phyloP scores from a whole-genome alignment of 64 coral and sea anemone genomes.

The Astreopora myriophthalma region DNA sequence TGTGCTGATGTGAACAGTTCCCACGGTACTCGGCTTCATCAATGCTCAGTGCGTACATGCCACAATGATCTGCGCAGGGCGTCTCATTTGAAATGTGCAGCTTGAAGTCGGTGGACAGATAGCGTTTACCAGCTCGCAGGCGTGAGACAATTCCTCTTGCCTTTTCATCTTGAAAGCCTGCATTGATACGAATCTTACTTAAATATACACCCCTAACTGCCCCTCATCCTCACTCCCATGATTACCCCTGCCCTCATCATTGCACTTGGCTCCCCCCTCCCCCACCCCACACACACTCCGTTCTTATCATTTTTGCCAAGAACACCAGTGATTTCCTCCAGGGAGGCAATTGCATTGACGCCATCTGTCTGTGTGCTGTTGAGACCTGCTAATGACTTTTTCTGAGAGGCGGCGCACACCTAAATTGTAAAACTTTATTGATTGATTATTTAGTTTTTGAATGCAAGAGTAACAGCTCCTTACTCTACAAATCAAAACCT shows the following conservation, averaged over 20 bases:
- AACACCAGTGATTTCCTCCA: not conserved
- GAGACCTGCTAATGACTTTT: not conserved
- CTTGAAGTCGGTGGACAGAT: constrained; percentile 27
- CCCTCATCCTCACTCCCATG: not conserved
- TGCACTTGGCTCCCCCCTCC: too few species aligned
- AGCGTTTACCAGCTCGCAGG: not conserved
- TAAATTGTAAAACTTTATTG: not conserved
- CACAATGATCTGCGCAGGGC: constrained; percentile 29
- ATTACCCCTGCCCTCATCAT: too few species aligned
- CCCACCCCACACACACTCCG: not conserved
- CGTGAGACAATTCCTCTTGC: constrained; percentile 19
- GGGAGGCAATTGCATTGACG: not conserved
- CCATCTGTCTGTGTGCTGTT: constrained; percentile 3
- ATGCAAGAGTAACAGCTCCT: not conserved
- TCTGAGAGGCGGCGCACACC: not conserved
- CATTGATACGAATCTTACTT: not conserved
- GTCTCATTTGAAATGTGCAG: constrained; percentile 5
- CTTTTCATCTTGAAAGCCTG: constrained; percentile 26
- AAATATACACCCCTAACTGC: not conserved
- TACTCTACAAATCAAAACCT: not conserved
- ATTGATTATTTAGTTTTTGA: not conserved
- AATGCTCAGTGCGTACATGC: constrained; percentile 18
- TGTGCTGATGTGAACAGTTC: constrained; percentile 2
- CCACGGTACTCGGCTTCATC: constrained; percentile 2
- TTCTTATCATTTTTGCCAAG: not conserved